Conservation (phyloP, 1,140 invertebrate species). For the Globodera rostochiensis region DNA sequence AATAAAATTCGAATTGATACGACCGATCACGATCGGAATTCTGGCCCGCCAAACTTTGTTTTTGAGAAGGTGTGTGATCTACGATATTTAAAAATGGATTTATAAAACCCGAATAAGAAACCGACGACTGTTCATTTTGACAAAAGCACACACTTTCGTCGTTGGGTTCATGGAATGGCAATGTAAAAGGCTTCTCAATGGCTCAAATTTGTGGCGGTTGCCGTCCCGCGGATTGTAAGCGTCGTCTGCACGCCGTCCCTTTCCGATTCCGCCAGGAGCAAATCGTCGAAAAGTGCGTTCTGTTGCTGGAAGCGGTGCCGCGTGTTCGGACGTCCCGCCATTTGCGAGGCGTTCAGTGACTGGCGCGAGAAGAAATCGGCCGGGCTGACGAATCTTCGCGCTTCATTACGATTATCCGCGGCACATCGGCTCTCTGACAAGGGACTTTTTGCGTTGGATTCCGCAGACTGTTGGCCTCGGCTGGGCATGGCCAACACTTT, state of each 20-base stretch:
- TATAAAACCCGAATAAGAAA: no score
- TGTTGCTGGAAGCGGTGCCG: neutral
- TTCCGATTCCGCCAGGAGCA: neutral
- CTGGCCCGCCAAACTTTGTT: no score
- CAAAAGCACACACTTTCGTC: no score
- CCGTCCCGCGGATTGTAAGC: neutral
- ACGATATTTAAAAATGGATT: no score
- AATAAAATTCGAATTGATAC: no score
- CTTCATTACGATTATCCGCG: no score
- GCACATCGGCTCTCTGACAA: no score
- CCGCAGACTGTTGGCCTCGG: neutral
- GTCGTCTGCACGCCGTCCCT: neutral
- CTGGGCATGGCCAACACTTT: neutral
- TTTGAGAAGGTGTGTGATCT: no score
- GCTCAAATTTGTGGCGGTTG: neutral
- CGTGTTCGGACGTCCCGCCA: neutral
- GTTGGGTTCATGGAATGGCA: no score
- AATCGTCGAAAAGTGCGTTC: neutral
- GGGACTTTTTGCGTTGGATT: neutral
- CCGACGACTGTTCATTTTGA: no score
- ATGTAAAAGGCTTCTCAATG: no score
- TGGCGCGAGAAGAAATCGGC: neutral
- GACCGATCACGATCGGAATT: no score
- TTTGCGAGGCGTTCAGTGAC: neutral
- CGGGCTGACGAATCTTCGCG: neutral